Evolutionary conservation across 1,140 invertebrate species (phyloP).

Genomic region (Metopolophium dirhodum): DNA sequence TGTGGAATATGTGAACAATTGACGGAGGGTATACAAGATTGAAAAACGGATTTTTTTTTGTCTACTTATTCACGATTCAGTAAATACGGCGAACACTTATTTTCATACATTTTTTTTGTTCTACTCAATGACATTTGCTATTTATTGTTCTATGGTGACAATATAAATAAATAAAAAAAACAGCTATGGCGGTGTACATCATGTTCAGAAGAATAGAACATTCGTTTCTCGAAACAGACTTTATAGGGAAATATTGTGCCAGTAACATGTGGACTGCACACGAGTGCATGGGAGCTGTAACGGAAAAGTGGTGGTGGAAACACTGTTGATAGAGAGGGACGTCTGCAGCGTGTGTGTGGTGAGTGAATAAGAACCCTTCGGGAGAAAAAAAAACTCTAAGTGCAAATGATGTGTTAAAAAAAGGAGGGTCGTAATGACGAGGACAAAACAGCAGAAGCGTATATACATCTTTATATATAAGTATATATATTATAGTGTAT

Average conservation of each 20-base stretch:
- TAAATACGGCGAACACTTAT: not conserved
- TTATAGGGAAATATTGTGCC: not conserved
- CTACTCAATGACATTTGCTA: not conserved
- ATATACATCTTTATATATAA: slow-evolving; percentile 1
- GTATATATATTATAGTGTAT: not conserved
- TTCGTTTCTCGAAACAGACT: not conserved
- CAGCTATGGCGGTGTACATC: not conserved
- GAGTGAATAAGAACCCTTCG: slow-evolving; percentile 31
- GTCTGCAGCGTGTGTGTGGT: not conserved
- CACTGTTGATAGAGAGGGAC: not conserved
- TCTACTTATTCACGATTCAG: not conserved
- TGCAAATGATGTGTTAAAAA: slow-evolving; percentile 54
- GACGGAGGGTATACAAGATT: not conserved
- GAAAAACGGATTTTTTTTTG: not conserved
- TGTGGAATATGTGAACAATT: not conserved
- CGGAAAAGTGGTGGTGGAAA: not conserved
- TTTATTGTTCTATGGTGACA: not conserved
- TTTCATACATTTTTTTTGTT: not conserved
- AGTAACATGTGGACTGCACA: not conserved
- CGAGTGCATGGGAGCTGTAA: not conserved
- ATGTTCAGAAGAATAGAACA: not conserved
- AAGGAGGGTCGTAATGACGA: slow-evolving; percentile 34
- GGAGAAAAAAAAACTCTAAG: slow-evolving; percentile 1
- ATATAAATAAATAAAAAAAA: not conserved
- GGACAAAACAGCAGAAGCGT: slow-evolving; percentile 18